phyloP scores from a whole-genome alignment of 2,113 vertebrate genomes.

The Ceratotherium simum region DNA sequence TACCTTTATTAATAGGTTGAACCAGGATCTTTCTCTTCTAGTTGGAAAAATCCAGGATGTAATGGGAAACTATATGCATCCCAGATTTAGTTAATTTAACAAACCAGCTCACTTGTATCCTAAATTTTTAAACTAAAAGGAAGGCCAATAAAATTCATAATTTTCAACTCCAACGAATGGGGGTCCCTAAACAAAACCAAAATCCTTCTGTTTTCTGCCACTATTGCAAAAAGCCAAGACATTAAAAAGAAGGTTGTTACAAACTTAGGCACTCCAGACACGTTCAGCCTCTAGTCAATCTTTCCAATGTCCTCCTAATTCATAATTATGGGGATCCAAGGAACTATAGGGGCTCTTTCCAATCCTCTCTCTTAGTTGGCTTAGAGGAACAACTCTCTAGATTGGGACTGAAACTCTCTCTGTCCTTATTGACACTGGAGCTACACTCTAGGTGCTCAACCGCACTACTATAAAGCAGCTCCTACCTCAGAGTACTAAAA shows the following conservation, averaged over 20 bases:
- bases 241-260: neutral
- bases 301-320: neutral
- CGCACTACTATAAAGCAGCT: neutral
- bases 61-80: neutral
- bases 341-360: neutral
- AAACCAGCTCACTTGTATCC: neutral
- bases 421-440: neutral
- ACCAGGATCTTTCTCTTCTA: neutral
- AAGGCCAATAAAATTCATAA: no score
- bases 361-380: neutral
- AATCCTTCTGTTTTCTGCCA: no score
- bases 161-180: no score
- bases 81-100: neutral
- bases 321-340: neutral
- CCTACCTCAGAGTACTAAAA: neutral
- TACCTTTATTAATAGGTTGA: neutral
- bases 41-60: neutral
- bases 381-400: neutral
- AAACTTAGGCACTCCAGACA: neutral
- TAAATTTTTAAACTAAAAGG: neutral
- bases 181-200: no score
- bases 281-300: neutral
- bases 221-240: no score
- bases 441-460: neutral
- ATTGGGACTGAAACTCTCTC: neutral